Conservation (phyloP, 2,113 vertebrate species). For the Salvator merianae region DNA sequence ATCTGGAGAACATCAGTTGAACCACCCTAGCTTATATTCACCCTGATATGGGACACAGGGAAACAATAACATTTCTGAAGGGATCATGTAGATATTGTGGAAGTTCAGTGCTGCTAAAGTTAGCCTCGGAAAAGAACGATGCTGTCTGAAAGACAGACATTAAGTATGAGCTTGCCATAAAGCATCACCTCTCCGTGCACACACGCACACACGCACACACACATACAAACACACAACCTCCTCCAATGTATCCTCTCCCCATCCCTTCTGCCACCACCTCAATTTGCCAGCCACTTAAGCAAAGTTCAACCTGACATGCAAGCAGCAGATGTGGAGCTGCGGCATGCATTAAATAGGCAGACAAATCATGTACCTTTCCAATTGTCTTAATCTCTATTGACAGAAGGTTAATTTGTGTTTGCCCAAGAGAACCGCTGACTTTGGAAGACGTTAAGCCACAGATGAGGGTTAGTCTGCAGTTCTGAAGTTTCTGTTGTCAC, state of each 20-base stretch:
- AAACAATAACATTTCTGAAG: background rate
- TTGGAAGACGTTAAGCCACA: background rate
- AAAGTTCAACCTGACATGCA: background rate
- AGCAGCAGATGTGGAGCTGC: background rate
- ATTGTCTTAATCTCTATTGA: background rate
- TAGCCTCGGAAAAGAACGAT: background rate
- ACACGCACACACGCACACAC: too few species aligned
- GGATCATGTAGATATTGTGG: too few species aligned
- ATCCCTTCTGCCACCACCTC: background rate
- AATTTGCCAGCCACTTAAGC: background rate
- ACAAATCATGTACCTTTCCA: background rate
- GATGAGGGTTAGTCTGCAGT: too few species aligned
- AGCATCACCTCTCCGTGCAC: background rate
- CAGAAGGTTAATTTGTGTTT: constrained; percentile 10
- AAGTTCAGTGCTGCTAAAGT: background rate
- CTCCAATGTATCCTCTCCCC: background rate
- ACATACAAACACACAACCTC: too few species aligned
- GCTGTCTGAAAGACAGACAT: background rate
- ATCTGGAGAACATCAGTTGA: too few species aligned
- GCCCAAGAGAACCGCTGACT: background rate
- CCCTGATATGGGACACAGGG: background rate
- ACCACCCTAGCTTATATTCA: background rate
- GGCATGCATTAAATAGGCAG: background rate
- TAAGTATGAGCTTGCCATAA: background rate
- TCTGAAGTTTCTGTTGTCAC: background rate